Conservation (phyloP, 1,140 invertebrate genomes). For the Drosophila takahashii region DNA sequence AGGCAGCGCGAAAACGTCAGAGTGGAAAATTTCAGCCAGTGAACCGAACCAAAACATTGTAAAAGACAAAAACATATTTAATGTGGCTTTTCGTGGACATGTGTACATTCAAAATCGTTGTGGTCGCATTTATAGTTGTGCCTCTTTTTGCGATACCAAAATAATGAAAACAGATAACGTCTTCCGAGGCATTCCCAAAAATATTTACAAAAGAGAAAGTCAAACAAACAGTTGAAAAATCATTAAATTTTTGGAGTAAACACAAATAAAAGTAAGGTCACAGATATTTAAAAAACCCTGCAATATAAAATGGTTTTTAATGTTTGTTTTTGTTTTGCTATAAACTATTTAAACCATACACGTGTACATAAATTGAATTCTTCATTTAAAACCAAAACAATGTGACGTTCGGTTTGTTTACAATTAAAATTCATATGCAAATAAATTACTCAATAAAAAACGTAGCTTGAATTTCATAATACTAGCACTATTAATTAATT, state of each 20-base stretch:
- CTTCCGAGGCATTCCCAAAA: background rate
- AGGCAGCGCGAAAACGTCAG: conserved; percentile 31
- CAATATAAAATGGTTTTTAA: no score
- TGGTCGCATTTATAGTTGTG: conserved; percentile 8
- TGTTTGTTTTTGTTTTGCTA: background rate
- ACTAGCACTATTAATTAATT: no score
- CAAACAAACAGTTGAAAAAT: conserved; percentile 1
- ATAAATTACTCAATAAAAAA: background rate
- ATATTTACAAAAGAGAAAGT: conserved; percentile 1
- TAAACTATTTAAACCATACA: background rate
- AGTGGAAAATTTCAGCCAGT: conserved; percentile 50
- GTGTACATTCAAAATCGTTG: conserved; percentile 11
- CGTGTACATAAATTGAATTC: background rate
- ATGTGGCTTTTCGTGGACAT: conserved; percentile 30
- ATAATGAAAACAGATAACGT: background rate
- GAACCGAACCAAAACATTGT: conserved; percentile 17
- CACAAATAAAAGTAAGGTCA: background rate
- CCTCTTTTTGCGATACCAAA: background rate
- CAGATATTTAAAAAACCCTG: background rate
- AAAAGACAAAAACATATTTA: conserved; percentile 24
- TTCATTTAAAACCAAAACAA: background rate
- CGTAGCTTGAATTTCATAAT: background rate
- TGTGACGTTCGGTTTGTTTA: background rate
- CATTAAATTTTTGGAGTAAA: conserved; percentile 1
- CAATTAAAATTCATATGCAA: background rate